Evolutionary conservation across 2,888 invertebrate species (phyloP).

Genomic region (Ochropacha duplaris): DNA sequence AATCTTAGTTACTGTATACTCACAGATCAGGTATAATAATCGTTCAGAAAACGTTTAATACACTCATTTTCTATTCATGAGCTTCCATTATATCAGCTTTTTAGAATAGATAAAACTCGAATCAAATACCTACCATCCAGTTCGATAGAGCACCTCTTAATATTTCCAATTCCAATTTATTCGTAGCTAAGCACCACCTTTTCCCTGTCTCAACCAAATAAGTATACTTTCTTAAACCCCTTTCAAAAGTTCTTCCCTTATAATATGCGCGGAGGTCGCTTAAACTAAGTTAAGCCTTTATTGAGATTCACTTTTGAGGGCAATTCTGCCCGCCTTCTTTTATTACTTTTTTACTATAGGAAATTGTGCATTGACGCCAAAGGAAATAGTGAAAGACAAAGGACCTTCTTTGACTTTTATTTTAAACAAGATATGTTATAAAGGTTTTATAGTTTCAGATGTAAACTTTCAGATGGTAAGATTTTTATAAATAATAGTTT

Average conservation of each 20-base stretch:
- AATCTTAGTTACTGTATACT: not conserved
- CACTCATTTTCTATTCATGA: not conserved
- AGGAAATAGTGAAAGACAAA: conserved; percentile 42
- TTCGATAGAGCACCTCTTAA: conserved; percentile 21
- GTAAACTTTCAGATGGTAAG: too few species aligned
- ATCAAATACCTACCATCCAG: not conserved
- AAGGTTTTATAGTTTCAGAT: not conserved
- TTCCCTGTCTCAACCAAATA: conserved; percentile 70
- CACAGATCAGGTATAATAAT: not conserved
- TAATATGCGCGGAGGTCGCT: conserved; percentile 56
- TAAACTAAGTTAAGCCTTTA: conserved; percentile 55
- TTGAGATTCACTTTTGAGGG: conserved; percentile 65
- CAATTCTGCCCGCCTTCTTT: conserved; percentile 51
- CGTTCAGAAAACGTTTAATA: not conserved
- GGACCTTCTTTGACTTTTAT: conserved; percentile 23
- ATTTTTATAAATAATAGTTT: too few species aligned
- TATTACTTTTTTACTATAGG: conserved; percentile 58
- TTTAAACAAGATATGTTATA: not conserved
- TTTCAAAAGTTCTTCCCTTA: conserved; percentile 66
- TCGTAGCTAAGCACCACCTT: conserved; percentile 68
- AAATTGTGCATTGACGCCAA: conserved; percentile 48
- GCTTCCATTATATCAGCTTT: not conserved
- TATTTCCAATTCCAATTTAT: conserved; percentile 61
- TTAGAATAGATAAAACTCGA: not conserved
- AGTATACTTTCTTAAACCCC: conserved; percentile 69